Evolutionary conservation across 2,888 invertebrate genomes (phyloP).

Genomic region (Muscina levida): DNA sequence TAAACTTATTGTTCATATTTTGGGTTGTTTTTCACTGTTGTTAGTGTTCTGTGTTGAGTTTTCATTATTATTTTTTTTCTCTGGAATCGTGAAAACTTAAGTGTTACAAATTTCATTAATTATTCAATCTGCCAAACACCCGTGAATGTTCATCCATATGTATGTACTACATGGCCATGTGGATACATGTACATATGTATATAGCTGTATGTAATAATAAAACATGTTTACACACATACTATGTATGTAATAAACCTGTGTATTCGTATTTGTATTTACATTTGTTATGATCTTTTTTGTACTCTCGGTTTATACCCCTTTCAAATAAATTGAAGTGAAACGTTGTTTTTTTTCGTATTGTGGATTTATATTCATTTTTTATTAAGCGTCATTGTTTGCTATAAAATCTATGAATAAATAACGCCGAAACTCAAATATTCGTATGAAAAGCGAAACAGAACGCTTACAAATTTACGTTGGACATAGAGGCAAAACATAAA

Average conservation of each 20-base stretch:
- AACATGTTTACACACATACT: not conserved
- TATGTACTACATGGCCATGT: not conserved
- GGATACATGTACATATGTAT: not conserved
- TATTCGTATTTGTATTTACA: no score
- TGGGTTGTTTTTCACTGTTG: constrained; percentile 24
- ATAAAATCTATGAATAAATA: constrained; percentile 61
- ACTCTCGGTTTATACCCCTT: constrained; percentile 36
- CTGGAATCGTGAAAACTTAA: constrained; percentile 43
- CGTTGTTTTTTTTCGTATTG: constrained; percentile 34
- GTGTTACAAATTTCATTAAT: constrained; percentile 60
- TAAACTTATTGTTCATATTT: constrained; percentile 15
- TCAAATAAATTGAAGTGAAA: constrained; percentile 44
- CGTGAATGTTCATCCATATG: constrained; percentile 38
- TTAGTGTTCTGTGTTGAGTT: constrained; percentile 20
- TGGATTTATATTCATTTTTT: constrained; percentile 40
- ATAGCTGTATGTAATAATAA: not conserved
- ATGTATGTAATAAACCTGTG: not conserved
- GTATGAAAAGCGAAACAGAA: constrained; percentile 45
- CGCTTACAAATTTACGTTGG: not conserved
- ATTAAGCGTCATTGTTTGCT: constrained; percentile 46
- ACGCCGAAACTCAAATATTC: constrained; percentile 48
- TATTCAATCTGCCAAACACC: constrained; percentile 57
- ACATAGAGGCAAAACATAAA: constrained; percentile 27
- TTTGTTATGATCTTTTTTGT: no score
- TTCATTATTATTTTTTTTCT: constrained; percentile 10